phyloP scores from a whole-genome alignment of 2,797 vertebrate genomes.

The Enteromius radiatus region DNA sequence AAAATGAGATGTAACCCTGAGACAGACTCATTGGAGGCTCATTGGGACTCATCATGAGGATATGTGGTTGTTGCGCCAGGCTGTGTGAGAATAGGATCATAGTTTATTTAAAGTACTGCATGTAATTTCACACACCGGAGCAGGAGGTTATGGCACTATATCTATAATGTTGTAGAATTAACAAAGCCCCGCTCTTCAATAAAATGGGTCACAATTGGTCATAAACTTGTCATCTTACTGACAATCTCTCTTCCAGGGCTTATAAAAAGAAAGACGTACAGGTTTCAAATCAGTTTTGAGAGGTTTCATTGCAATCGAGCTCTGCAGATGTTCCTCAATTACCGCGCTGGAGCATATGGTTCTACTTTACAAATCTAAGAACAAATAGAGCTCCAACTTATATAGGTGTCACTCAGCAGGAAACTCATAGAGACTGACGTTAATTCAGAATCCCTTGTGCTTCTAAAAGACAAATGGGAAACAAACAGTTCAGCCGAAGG shows the following conservation, averaged over 20 bases:
- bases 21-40: slow-evolving; percentile 11
- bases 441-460: slow-evolving; percentile 23
- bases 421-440: slow-evolving; percentile 30
- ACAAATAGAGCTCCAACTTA: slow-evolving; percentile 20
- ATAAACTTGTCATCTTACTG: slow-evolving; percentile 50
- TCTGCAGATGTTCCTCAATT: slow-evolving; percentile 22
- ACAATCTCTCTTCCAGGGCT: slow-evolving; percentile 28
- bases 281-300: slow-evolving; percentile 28
- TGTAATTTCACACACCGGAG: slow-evolving; percentile 37
- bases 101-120: slow-evolving; percentile 18
- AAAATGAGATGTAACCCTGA: slow-evolving; percentile 23
- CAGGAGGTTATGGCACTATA: slow-evolving; percentile 10
- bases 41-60: background rate
- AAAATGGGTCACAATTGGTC: slow-evolving; percentile 21
- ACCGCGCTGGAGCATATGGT: slow-evolving; percentile 37
- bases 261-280: slow-evolving; percentile 27
- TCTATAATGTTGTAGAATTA: slow-evolving; percentile 27
- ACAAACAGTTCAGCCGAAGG: slow-evolving; percentile 10
- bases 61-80: slow-evolving; percentile 14
- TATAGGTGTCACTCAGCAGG: slow-evolving; percentile 41
- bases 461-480: background rate
- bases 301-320: background rate
- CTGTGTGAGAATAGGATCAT: slow-evolving; percentile 36
- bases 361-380: slow-evolving; percentile 29
- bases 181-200: slow-evolving; percentile 18